Conservation (phyloP, 2,113 vertebrate species). For the Mastomys coucha region DNA sequence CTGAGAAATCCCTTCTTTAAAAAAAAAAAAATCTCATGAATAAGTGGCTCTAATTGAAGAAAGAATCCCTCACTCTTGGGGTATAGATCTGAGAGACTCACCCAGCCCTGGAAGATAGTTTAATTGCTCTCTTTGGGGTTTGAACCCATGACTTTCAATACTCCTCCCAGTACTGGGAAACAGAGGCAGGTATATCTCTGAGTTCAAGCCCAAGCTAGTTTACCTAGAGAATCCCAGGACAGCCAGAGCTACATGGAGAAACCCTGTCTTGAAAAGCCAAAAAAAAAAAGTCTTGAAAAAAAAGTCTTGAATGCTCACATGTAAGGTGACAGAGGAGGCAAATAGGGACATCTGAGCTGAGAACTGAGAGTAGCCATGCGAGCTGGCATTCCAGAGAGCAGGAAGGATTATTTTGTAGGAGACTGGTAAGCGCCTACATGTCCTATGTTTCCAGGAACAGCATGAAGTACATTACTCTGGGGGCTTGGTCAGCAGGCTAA, state of each 20-base stretch:
- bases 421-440: neutral
- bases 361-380: too few relatives aligned
- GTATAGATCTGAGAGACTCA: neutral
- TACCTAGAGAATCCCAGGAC: neutral
- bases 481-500: neutral
- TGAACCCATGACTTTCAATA: neutral
- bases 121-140: neutral
- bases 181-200: neutral
- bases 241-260: neutral
- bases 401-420: neutral
- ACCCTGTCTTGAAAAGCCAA: neutral
- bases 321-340: neutral
- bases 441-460: neutral
- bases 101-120: neutral
- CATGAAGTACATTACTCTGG: neutral
- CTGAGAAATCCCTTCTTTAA: constrained; percentile 14
- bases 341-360: neutral
- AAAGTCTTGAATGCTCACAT: neutral
- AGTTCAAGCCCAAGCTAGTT: neutral
- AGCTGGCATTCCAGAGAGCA: neutral
- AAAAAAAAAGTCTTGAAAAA: fast-evolving
- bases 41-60: neutral
- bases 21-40: neutral
- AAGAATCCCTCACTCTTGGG: neutral
- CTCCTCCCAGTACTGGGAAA: neutral